Base-by-base conservation (phyloP, 2,113 vertebrate species). In the Emydura subglobosa region DNA sequence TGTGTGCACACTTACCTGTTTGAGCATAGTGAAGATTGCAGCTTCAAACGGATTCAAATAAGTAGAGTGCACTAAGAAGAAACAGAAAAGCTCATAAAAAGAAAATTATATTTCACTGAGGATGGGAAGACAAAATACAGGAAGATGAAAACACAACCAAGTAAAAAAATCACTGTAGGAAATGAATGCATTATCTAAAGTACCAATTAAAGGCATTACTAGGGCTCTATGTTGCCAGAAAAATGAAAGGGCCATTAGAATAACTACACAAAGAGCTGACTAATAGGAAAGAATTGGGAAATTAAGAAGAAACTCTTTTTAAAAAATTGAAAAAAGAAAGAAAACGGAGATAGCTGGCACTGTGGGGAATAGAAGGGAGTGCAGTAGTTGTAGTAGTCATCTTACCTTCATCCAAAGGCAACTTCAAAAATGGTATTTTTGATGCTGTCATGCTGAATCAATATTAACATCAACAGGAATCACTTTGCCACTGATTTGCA, bases 41-140 rank as follows among this genome's bases (percentile, higher is more conserved):
- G 80, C 50, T 89, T 74, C 87, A 78, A 5, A 85, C 81, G 89
- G 21, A 44, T 90, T 86, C 34, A 50, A 14, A 14, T 84, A 95
- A 90, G 24, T 39, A 85, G 86, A 86, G 44, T 59, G 68, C 61
- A 89, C 8, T 88, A 44, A 83, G 53, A 82, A 90, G 87, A 91
- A 92, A 90, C 7, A 94, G 80, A 84, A 89, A 80, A 51, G 10
- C 47, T 81, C 88, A 74, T 84, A 82, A 93, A 95, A 54, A 59
- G 14, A 42, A 72, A 91, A 31, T 55, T 91, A 39, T 12, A 13
- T 72, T 72, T 82, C 78, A 6, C 57, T 83, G 21, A 61, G 25
- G 39, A 51, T 90, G 85, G 53, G 27, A 95, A 92, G 83, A 44
- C 17, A 94, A 93, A 94, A 79, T 44, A 57, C 7, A 53, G 2